Conservation (phyloP, 2,888 invertebrate genomes). For the Nematopogon swammerdamellus region DNA sequence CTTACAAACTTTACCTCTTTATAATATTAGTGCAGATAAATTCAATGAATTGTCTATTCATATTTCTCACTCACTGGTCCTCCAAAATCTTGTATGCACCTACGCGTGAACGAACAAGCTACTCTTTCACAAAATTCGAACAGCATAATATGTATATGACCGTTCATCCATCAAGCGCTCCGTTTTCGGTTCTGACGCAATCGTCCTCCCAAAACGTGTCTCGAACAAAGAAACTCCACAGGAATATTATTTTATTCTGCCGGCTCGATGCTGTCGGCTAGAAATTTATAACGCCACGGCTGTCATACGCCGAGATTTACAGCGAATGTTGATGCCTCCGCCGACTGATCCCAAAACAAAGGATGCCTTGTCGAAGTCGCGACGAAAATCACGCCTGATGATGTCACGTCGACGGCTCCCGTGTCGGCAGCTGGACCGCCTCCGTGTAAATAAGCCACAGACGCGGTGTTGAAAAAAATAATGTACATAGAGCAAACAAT, state of each 20-base stretch:
- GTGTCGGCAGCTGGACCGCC: not conserved
- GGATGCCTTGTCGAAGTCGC: slow-evolving; percentile 36
- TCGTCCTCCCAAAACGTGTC: slow-evolving; percentile 8
- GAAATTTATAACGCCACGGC: slow-evolving; percentile 30
- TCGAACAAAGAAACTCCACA: slow-evolving; percentile 23
- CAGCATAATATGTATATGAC: no score
- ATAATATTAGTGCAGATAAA: no score
- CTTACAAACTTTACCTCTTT: no score
- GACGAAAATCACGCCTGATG: slow-evolving; percentile 35
- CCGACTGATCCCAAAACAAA: slow-evolving; percentile 40
- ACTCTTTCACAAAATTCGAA: no score
- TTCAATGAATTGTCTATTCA: no score
- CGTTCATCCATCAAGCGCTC: slow-evolving; percentile 1
- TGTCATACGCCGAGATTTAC: slow-evolving; percentile 45
- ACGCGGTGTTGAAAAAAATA: not conserved
- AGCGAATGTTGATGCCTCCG: slow-evolving; percentile 28
- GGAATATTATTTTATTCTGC: slow-evolving; percentile 36
- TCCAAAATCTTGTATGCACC: no score
- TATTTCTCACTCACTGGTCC: no score
- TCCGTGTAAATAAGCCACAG: not conserved
- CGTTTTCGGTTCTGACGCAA: slow-evolving; percentile 16
- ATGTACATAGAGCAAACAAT: no score
- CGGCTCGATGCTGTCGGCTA: slow-evolving; percentile 25
- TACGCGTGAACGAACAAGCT: no score
- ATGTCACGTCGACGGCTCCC: slow-evolving; percentile 29